These are phyloP conservation scores for Lepidocolaptes lacrymiger DNA, from an alignment of 2,797 vertebrate species.

Conservation along the genomic window DNA sequence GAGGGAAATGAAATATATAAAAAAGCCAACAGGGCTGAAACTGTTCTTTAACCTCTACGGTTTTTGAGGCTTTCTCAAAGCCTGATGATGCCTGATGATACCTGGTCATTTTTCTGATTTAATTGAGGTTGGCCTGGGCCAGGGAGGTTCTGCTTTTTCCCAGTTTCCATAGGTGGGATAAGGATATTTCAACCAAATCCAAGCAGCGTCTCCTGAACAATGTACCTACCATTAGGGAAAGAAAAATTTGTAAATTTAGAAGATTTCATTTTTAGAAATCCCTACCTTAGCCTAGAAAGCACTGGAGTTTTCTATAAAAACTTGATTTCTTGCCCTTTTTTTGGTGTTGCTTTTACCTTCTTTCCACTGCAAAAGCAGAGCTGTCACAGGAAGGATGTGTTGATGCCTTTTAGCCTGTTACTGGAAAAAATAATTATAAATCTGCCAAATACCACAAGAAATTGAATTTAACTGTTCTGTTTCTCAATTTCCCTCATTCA, in stretches of 20 bases:
- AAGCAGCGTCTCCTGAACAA: background rate
- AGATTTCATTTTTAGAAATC: background rate
- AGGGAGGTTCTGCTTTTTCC: background rate
- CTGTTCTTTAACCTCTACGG: background rate
- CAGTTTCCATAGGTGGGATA: background rate
- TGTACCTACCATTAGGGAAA: background rate
- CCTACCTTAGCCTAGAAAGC: background rate
- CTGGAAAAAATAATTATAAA: constrained; percentile 15
- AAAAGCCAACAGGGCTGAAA: background rate
- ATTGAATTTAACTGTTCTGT: background rate
- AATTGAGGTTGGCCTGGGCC: background rate
- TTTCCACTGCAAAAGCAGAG: background rate
- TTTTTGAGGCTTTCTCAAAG: background rate
- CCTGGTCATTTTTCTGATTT: background rate
- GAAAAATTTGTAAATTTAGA: background rate
- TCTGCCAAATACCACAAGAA: background rate
- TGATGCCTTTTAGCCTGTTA: background rate
- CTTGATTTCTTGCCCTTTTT: background rate
- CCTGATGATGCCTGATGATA: background rate
- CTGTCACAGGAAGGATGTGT: background rate
- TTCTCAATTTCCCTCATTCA: background rate
- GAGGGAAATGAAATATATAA: background rate
- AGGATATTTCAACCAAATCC: background rate
- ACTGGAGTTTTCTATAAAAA: background rate
- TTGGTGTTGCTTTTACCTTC: background rate